Conservation (phyloP, 2,797 vertebrate genomes). For the Coregonus ussuriensis region DNA sequence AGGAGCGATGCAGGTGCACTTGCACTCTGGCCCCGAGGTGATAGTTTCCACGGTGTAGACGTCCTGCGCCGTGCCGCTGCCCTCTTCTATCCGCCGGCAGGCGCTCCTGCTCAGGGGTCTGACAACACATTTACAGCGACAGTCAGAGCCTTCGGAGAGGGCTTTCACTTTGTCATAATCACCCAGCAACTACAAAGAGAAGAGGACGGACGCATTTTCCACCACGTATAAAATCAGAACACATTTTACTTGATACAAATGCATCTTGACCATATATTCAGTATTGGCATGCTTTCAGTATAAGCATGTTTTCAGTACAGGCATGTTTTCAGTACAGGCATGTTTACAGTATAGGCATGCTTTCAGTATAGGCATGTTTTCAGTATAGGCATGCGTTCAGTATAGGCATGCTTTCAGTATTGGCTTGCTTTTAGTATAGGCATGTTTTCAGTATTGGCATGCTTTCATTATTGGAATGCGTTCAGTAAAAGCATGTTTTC, state of each 20-base stretch:
- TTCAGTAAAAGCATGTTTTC: neutral
- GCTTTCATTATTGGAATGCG: neutral
- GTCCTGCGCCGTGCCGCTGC: conserved; percentile 77
- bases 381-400: neutral
- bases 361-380: neutral
- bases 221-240: conserved; percentile 51
- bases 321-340: too few species aligned
- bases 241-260: conserved; percentile 7
- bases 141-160: conserved; percentile 92
- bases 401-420: too few species aligned
- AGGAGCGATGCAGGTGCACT: conserved; percentile 91
- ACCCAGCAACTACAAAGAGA: conserved; percentile 86
- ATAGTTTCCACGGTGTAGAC: conserved; percentile 93
- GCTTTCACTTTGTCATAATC: conserved; percentile 98
- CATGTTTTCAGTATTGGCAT: too few species aligned
- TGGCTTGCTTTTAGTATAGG: too few species aligned
- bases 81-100: conserved; percentile 83
- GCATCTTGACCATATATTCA: neutral
- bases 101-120: conserved; percentile 88
- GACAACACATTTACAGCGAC: conserved; percentile 96
- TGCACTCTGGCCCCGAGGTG: conserved; percentile 87
- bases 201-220: conserved; percentile 70
- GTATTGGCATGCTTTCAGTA: neutral
- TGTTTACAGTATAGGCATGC: neutral
- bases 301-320: too few species aligned